phyloP scores from a whole-genome alignment of 2,113 vertebrate species.

The Pelvicachromis taeniatus region DNA sequence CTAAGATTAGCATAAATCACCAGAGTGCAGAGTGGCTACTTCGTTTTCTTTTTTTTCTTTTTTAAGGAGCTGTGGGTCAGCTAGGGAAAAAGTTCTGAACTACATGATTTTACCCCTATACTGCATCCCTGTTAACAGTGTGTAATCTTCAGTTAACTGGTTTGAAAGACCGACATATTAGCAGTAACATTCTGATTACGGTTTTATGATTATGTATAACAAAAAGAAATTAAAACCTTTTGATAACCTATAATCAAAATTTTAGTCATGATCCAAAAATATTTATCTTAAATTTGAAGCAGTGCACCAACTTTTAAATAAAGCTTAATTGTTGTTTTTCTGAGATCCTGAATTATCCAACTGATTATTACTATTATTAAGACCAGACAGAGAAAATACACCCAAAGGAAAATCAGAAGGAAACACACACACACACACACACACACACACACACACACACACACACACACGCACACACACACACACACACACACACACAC shows the following conservation, averaged over 20 bases:
- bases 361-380: neutral
- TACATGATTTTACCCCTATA: neutral
- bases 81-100: too few species aligned
- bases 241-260: neutral
- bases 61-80: neutral
- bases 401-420: neutral
- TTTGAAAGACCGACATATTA: neutral
- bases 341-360: neutral
- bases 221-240: neutral
- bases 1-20: neutral
- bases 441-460: neutral
- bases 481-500: neutral
- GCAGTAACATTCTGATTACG: neutral
- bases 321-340: neutral
- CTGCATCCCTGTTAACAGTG: neutral
- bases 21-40: neutral
- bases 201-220: neutral
- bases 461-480: neutral
- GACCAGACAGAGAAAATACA: neutral
- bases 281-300: neutral
- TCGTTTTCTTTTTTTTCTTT: accelerated
- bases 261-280: neutral
- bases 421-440: accelerated
- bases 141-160: neutral
- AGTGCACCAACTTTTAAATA: neutral